Evolutionary conservation across 2,888 invertebrate species (phyloP), one percentile per base, ranked within the genome.

Genomic region (Serrognathus titanus): DNA sequence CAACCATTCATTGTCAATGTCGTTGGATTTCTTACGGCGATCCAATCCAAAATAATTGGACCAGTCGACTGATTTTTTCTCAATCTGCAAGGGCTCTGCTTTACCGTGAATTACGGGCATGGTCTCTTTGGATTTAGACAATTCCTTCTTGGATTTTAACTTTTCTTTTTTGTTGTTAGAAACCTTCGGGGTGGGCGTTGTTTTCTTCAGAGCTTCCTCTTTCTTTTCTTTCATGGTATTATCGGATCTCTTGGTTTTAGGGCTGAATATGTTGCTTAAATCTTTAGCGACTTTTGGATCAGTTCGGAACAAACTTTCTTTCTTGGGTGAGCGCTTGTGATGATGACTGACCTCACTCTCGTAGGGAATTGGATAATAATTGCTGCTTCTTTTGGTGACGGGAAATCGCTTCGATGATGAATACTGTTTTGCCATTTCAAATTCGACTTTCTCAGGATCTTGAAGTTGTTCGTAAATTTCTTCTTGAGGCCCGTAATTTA

Each of bases 41-140:
- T 94, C 92, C 59, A 92, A 83, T 0, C 94, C 94, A 69, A 93
- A 92, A 70, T 94, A 92, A 67, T 91, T 87, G 0, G 90, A 88
- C 93, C 92, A 94, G 69, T 92, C 87, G 58, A 93, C 84, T 1
- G 90, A 90, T 74, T 92, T 93, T 76, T 92, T 92, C 61, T 86
- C 85, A 6, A 90, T 69, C 53, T 75, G 71, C 9, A 77, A 59
- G 1, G 75, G 78, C 60, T 81, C 78, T 62, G 79, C 78, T 51
- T 78, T 79, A n/a, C 45, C 52, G 1, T 62, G 57, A 5, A 73
- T 70, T 10, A 75, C 61, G 35, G 61, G 58, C 47, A 66, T 64
- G 48, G 61, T 60, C 36, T 45, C 46, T 37, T 67, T 47, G 11
- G 51, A 53, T 8, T 53, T 48, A 1, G 40, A 4, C 43, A 40